These are phyloP conservation scores for Salvelinus sp. DNA, from an alignment of 2,113 vertebrate species.

Conservation along the genomic window DNA sequence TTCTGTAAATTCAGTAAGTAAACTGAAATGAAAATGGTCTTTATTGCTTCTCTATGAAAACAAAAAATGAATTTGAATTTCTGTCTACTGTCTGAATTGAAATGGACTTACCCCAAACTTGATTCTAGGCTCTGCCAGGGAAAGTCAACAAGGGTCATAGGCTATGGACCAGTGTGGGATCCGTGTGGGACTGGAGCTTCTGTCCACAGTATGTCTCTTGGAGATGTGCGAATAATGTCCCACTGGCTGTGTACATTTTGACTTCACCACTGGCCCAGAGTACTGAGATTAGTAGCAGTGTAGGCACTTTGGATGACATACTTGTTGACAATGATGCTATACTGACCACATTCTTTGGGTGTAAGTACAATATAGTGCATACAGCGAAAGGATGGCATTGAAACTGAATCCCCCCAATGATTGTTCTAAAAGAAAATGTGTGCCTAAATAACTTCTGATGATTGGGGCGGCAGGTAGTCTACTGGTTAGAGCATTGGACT, in stretches of 20 bases:
- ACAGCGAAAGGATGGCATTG: slow-evolving; percentile 38
- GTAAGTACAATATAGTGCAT: slow-evolving; percentile 27
- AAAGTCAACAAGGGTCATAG: too few relatives aligned
- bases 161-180: not conserved
- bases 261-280: slow-evolving; percentile 29
- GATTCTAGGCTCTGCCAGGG: too few relatives aligned
- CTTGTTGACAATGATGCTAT: slow-evolving; percentile 18
- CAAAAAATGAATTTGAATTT: too few relatives aligned
- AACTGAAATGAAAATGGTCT: not conserved
- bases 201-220: not conserved
- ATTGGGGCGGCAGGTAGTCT: slow-evolving; percentile 23
- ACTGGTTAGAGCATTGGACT: too few relatives aligned
- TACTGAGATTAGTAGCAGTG: slow-evolving; percentile 34
- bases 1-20: too few relatives aligned
- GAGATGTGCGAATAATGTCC: slow-evolving; percentile 18
- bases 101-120: too few relatives aligned
- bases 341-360: slow-evolving; percentile 23
- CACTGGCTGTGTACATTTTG: slow-evolving; percentile 43
- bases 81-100: too few relatives aligned
- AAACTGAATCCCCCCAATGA: slow-evolving; percentile 5
- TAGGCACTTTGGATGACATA: slow-evolving; percentile 29
- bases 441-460: slow-evolving; percentile 82
- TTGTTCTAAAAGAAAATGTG: slow-evolving; percentile 55
- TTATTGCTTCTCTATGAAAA: too few relatives aligned
- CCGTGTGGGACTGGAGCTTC: not conserved